Base-by-base conservation (phyloP, 2,888 invertebrate species). In the Synergus laeviventris region DNA sequence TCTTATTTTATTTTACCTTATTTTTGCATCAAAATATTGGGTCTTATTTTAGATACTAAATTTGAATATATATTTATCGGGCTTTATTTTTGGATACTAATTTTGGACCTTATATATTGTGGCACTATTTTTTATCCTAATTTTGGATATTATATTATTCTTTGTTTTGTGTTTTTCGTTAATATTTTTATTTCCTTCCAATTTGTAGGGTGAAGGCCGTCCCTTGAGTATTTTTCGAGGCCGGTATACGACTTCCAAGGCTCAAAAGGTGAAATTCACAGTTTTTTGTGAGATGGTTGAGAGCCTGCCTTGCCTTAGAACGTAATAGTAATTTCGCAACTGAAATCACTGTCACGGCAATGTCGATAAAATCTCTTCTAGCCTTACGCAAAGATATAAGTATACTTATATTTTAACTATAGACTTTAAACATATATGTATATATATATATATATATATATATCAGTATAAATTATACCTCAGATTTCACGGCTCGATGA, bases 281-380 rank as follows among this genome's bases (percentile, higher is more conserved):
- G 39, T 38, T 36, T 62, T 62, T 62, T 62, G 38, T 31, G 31
- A 36, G 61, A 61, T 61, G 61, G 36, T 61, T n/a, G n/a, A 61
- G 12, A 61, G 61, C 14, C 24, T 4, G 24, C 36, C 38, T 38
- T 4, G 24, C 36, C 38, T 38, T 61, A 31, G 61, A 61, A 31
- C 12, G 62, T 62, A 39, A 62, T n/a, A 39, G 11, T 39, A 62
- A 62, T 62, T 62, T 62, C 62, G 62, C 38, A 62, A 62, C 21
- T 39, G 38, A 62, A 62, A 62, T 62, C 62, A 62, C 62, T 62
- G 62, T 38, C 62, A 62, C 62, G 62, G 39, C 39, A 38, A 62
- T 7, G 38, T 12, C 38, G 62, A 62, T 62, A 62, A 62, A 62
- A 62, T 62, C 62, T 62, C 62, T 18, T 39, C 42, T 42, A 12